Conservation (phyloP, 2,888 invertebrate genomes). For the Fissipunctia ypsillon region DNA sequence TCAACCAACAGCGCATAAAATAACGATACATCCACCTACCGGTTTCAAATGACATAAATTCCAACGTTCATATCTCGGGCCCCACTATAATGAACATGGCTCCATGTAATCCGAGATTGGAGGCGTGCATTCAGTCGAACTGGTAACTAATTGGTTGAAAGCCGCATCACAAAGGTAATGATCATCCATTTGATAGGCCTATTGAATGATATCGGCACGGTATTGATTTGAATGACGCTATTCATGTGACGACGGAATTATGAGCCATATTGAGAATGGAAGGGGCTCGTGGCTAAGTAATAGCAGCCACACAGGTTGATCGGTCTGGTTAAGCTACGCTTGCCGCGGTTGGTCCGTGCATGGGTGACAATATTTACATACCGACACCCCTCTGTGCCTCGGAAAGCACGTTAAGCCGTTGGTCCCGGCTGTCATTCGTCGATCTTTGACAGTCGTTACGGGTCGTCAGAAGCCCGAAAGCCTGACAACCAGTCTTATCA, state of each 20-base stretch:
- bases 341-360: too few relatives aligned
- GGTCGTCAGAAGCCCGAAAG: too few relatives aligned
- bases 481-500: too few relatives aligned
- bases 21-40: not conserved
- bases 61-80: constrained; percentile 9
- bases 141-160: constrained; percentile 72
- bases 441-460: too few relatives aligned
- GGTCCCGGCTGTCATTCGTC: too few relatives aligned
- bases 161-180: constrained; percentile 73
- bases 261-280: constrained; percentile 1
- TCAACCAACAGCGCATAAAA: not conserved
- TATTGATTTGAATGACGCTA: constrained; percentile 42
- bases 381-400: too few relatives aligned
- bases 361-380: too few relatives aligned
- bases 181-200: constrained; percentile 64
- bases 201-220: constrained; percentile 52
- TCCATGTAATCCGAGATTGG: constrained; percentile 56
- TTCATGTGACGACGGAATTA: constrained; percentile 12
- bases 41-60: constrained; percentile 31
- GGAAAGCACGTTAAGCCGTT: too few relatives aligned
- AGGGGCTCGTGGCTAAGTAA: too few relatives aligned
- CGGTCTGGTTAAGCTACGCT: too few relatives aligned
- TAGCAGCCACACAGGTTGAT: too few relatives aligned
- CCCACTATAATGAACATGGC: constrained; percentile 35
- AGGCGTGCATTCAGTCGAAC: constrained; percentile 65